phyloP scores from a whole-genome alignment of 1,140 invertebrate species.

The Heliconius hewitsoni region DNA sequence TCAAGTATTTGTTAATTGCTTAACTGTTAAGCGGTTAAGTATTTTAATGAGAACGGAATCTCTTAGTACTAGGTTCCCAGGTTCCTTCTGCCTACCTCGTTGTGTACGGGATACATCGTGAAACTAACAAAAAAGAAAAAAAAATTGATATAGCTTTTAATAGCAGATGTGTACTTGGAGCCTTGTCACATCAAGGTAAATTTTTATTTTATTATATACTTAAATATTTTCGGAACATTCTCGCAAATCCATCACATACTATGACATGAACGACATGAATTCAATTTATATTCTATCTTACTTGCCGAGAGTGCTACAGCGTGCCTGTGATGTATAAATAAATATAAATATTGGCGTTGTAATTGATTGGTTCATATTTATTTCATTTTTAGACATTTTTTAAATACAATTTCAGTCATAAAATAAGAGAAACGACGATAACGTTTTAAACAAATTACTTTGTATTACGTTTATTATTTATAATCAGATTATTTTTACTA shows the following conservation, averaged over 20 bases:
- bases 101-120: too few relatives aligned
- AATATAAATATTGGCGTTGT: neutral
- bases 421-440: neutral
- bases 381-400: neutral
- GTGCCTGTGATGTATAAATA: neutral
- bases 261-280: conserved; percentile 1
- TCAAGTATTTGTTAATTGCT: too few relatives aligned
- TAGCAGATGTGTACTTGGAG: neutral
- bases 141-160: neutral
- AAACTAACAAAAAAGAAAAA: too few relatives aligned
- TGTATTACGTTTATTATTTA: too few relatives aligned
- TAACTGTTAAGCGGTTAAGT: too few relatives aligned
- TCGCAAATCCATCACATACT: neutral
- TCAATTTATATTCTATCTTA: conserved; percentile 13
- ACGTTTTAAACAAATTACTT: neutral
- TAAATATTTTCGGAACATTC: conserved; percentile 6
- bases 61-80: too few relatives aligned
- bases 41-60: too few relatives aligned
- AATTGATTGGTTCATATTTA: neutral
- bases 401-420: neutral
- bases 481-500: too few relatives aligned
- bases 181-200: neutral
- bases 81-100: too few relatives aligned
- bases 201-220: neutral
- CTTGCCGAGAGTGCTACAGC: conserved; percentile 1